phyloP scores from a whole-genome alignment of 2,113 vertebrate genomes.

The Alosa alosa region DNA sequence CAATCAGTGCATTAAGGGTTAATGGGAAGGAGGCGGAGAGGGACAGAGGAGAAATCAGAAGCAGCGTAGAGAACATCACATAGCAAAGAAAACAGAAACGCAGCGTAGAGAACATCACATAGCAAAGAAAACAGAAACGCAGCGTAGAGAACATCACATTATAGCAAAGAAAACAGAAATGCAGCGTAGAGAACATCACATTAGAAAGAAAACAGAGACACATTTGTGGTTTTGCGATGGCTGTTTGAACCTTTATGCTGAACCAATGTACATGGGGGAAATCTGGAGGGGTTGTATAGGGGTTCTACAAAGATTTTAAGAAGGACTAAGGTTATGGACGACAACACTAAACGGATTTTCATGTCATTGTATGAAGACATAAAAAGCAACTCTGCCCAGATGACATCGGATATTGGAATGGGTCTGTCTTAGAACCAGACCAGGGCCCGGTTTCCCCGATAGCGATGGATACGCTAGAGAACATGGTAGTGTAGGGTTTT shows the following conservation, averaged over 20 bases:
- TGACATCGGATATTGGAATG: neutral
- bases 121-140: too few relatives aligned
- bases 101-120: neutral
- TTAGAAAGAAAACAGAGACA: neutral
- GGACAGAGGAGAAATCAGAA: neutral
- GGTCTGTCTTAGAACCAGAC: neutral
- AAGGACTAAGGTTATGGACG: neutral
- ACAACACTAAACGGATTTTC: neutral
- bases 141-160: neutral
- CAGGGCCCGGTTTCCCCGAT: neutral
- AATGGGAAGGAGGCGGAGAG: conserved; percentile 59
- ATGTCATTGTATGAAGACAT: neutral
- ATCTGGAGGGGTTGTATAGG: neutral
- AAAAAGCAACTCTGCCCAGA: neutral
- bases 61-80: neutral
- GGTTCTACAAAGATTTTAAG: neutral
- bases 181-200: too few relatives aligned
- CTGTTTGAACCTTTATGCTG: neutral
- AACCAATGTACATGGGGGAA: neutral
- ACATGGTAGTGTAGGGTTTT: too few relatives aligned
- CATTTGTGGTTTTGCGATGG: neutral
- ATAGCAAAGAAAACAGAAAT: too few relatives aligned
- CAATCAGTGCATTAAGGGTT: conserved; percentile 61
- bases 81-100: neutral
- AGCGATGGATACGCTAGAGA: too few relatives aligned